Evolutionary conservation across 2,113 vertebrate genomes (phyloP).

Genomic region (Tiliqua scincoides): DNA sequence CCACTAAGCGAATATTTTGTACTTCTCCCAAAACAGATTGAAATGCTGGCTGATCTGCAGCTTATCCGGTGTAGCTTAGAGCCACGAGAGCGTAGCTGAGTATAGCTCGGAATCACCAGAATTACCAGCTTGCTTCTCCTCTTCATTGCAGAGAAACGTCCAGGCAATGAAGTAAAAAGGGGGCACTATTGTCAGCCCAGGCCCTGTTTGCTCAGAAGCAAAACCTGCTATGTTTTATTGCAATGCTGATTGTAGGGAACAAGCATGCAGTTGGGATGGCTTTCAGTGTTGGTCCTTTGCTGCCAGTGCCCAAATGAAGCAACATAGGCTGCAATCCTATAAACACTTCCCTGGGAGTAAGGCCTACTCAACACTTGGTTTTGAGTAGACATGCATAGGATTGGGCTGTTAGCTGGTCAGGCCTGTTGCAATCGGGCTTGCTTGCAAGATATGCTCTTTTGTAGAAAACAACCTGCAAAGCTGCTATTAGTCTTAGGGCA

Average conservation of each 20-base stretch:
- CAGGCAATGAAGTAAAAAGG: background rate
- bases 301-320: background rate
- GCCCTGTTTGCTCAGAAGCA: background rate
- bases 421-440: background rate
- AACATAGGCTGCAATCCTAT: too few species aligned
- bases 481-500: too few species aligned
- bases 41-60: constrained; percentile 41
- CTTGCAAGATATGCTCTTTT: background rate
- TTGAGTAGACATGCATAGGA: too few species aligned
- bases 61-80: constrained; percentile 37
- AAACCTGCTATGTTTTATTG: background rate
- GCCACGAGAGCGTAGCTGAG: too few species aligned
- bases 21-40: constrained; percentile 64
- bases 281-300: background rate
- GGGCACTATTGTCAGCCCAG: background rate
- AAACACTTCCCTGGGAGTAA: too few species aligned
- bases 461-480: too few species aligned
- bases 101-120: background rate
- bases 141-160: constrained; percentile 5
- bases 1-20: constrained; percentile 37
- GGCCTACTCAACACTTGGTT: too few species aligned
- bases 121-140: background rate
- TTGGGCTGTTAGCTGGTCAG: background rate
- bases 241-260: background rate
- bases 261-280: background rate